phyloP scores from a whole-genome alignment of 2,797 vertebrate species.

The Cuculus canorus region DNA sequence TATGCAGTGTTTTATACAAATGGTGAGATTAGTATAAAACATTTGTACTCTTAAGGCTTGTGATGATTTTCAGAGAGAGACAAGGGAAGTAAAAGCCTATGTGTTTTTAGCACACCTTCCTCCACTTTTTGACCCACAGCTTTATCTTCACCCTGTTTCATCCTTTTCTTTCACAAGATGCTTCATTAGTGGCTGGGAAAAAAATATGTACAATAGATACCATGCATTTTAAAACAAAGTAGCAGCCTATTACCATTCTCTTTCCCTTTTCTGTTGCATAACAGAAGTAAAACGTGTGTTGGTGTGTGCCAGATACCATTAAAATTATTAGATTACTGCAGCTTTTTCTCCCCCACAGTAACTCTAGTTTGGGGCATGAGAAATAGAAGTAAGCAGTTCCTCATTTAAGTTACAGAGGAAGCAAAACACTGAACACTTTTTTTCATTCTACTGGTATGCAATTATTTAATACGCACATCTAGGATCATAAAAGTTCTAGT shows the following conservation, averaged over 20 bases:
- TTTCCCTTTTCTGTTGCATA: not conserved
- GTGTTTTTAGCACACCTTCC: not conserved
- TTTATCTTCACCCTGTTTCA: not conserved
- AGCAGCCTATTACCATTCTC: not conserved
- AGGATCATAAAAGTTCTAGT: not conserved
- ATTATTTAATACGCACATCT: not conserved
- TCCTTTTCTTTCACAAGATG: not conserved
- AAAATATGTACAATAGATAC: not conserved
- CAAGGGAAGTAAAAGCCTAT: not conserved
- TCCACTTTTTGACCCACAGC: not conserved
- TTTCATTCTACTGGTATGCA: not conserved
- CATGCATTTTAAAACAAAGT: not conserved
- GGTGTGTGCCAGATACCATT: not conserved
- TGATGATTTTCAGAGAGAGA: not conserved
- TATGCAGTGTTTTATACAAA: not conserved
- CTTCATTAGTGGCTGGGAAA: not conserved
- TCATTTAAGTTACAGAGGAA: not conserved
- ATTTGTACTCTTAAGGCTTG: not conserved
- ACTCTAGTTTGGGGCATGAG: not conserved
- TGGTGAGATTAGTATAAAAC: not conserved
- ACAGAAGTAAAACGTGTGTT: not conserved
- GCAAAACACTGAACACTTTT: not conserved
- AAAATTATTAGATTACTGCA: not conserved
- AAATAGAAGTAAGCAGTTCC: not conserved
- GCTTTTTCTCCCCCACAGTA: not conserved